Percentiles rank a stretch among this genome's conserved stretches.
Conservation (phyloP, 2,888 invertebrate species). For the Gibbula magus region DNA sequence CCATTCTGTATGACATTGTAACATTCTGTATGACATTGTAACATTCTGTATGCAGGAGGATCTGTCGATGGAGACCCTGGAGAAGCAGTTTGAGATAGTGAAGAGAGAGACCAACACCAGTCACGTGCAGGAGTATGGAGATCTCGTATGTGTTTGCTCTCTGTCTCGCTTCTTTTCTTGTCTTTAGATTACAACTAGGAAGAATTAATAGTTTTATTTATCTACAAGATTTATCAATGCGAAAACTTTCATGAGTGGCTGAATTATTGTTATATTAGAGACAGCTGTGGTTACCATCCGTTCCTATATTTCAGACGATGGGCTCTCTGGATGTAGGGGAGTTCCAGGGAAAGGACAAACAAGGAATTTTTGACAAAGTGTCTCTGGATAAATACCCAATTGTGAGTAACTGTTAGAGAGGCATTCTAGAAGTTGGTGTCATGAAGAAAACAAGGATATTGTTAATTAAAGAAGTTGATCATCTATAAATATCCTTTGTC, state of each 20-base stretch:
- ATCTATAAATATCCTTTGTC: too few species aligned
- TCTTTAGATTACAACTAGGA: too few species aligned
- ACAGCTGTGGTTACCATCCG: too few species aligned
- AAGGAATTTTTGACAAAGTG: neutral
- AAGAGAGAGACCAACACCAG: slow-evolving; percentile 79
- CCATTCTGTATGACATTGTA: neutral
- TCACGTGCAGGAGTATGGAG: slow-evolving; percentile 80
- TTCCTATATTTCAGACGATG: slow-evolving; percentile 46
- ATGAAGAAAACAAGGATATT: too few species aligned
- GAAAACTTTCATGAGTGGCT: too few species aligned
- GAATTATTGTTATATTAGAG: too few species aligned
- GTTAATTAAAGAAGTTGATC: too few species aligned
- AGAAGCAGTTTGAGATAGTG: slow-evolving; percentile 78
- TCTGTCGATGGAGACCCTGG: slow-evolving; percentile 77
- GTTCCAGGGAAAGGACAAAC: slow-evolving; percentile 70
- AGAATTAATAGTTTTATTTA: too few species aligned
- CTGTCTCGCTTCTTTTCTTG: too few species aligned
- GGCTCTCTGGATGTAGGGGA: slow-evolving; percentile 65
- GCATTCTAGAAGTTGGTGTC: too few species aligned
- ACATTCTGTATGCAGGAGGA: slow-evolving; percentile 74
- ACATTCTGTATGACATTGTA: slow-evolving; percentile 22
- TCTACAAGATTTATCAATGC: too few species aligned
- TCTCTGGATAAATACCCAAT: slow-evolving; percentile 14
- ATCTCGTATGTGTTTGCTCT: slow-evolving; percentile 65
- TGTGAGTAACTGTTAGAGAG: slow-evolving; percentile 59